Conservation (phyloP, 2,888 invertebrate genomes). For the Cephus sareptanus region DNA sequence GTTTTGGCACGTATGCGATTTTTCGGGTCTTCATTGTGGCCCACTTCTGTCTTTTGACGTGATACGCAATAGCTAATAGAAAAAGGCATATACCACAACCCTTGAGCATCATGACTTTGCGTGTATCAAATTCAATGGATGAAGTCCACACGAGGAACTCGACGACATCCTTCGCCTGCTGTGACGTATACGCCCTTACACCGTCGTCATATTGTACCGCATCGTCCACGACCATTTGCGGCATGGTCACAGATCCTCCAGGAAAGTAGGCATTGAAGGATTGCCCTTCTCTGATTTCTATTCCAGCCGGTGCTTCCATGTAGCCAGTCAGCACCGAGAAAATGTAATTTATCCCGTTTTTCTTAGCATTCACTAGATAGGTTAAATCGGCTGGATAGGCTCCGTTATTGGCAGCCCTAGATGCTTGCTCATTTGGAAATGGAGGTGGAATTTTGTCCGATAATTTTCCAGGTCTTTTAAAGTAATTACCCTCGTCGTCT, state of each 20-base stretch:
- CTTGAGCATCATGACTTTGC: constrained; percentile 85
- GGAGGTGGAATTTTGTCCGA: constrained; percentile 91
- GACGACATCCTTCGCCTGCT: constrained; percentile 95
- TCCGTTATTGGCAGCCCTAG: constrained; percentile 94
- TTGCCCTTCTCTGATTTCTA: constrained; percentile 86
- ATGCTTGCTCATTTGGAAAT: constrained; percentile 95
- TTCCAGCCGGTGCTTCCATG: constrained; percentile 90
- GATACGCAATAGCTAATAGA: constrained; percentile 73
- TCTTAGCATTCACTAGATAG: constrained; percentile 83
- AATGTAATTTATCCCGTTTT: constrained; percentile 93
- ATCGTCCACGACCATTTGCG: constrained; percentile 57
- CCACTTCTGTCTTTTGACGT: constrained; percentile 89
- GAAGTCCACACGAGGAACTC: constrained; percentile 93
- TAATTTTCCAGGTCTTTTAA: constrained; percentile 90
- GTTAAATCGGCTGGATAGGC: constrained; percentile 95
- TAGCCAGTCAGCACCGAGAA: constrained; percentile 95
- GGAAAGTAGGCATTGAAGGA: constrained; percentile 97
- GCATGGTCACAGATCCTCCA: constrained; percentile 96
- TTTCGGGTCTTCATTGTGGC: constrained; percentile 82
- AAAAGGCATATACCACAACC: constrained; percentile 76
- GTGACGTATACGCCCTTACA: constrained; percentile 90
- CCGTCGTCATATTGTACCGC: constrained; percentile 87
- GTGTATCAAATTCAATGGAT: constrained; percentile 89
- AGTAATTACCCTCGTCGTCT: constrained; percentile 89
- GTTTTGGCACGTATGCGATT: constrained; percentile 77